Evolutionary conservation across 2,797 vertebrate species (phyloP), one percentile per base, ranked within the genome.

Genomic region (Pseudocheirus occidentalis): DNA sequence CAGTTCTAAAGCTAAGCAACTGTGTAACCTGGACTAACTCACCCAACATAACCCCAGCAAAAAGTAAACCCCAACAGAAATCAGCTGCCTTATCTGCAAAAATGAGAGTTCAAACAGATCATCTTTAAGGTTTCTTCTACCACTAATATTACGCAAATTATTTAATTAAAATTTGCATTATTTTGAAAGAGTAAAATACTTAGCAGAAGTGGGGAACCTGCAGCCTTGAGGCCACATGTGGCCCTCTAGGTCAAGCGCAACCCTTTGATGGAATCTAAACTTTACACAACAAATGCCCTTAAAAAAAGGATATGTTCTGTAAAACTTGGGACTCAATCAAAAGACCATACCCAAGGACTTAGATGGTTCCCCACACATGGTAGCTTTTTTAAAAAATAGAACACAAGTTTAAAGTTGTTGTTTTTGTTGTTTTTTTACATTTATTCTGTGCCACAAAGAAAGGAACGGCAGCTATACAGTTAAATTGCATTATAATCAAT

Each of bases 371-470:
- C 55, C 55, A 56, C 55, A 55, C 55, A 18, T 56, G 55, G 4
- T 40, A n/a, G 62, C 34, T n/a, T 59, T 62, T 73, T 73, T 7
- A 40, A 73, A 73, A 40, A 73, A 40, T 73, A 73, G 1, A 40
- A 73, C 5, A 40, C 16, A 40, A 24, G n/a, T n/a, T 66, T 66
- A 66, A 66, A n/a, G 16, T 18, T 73, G n/a, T 66, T n/a, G 16
- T 6, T 18, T 58, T 59, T 59, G n/a, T n/a, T n/a, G n/a, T n/a
- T n/a, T 58, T 55, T 55, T 55, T 13, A 16, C 28, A n/a, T n/a
- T 24, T 95, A 31, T 81, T 95, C 93, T 57, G 94, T n/a, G 91
- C 40, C 96, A 95, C 50, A 91, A 95, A 96, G 96, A 93, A 93
- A 96, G 96, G 92, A 91, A 7, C 93, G 96, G 13, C n/a, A 94